These are phyloP conservation scores for Dissostichus mawsoni DNA, from an alignment of 2,113 vertebrate species.

Conservation along the genomic window DNA sequence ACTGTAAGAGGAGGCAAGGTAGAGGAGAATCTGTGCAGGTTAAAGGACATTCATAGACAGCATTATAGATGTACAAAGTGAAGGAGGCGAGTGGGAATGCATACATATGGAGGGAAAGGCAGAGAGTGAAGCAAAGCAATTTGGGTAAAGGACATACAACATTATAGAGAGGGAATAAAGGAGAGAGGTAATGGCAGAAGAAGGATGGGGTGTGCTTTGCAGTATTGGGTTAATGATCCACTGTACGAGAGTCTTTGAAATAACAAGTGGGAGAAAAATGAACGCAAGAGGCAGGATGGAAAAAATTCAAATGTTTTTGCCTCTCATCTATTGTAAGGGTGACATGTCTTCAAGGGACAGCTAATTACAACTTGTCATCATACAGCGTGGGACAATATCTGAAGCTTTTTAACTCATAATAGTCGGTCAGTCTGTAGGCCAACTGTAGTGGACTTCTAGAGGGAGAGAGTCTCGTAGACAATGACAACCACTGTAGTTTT, in stretches of 20 bases:
- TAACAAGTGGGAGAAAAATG: conserved; percentile 38
- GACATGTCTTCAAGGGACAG: conserved; percentile 61
- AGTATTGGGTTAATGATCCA: conserved; percentile 69
- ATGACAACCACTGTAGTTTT: conserved; percentile 81
- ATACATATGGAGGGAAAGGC: conserved; percentile 58
- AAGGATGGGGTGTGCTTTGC: conserved; percentile 17
- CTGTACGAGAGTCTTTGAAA: conserved; percentile 58
- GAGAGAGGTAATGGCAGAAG: conserved; percentile 40
- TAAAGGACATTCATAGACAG: conserved; percentile 62
- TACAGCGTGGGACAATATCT: conserved; percentile 35
- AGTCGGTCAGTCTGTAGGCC: conserved; percentile 35
- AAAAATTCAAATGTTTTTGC: conserved; percentile 35
- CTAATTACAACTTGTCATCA: conserved; percentile 71
- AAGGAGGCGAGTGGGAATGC: conserved; percentile 61
- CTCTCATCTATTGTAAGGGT: conserved; percentile 43
- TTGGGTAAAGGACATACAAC: conserved; percentile 67
- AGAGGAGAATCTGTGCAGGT: conserved; percentile 43
- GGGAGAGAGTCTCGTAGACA: conserved; percentile 65
- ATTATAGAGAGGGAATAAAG: conserved; percentile 46
- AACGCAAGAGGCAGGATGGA: conserved; percentile 32
- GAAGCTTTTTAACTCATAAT: conserved; percentile 8
- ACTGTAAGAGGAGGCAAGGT: conserved; percentile 19
- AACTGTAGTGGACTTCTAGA: conserved; percentile 31
- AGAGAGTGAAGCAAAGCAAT: conserved; percentile 53
- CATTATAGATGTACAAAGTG: conserved; percentile 61